These are phyloP conservation scores for Platynereis dumerilii DNA, from an alignment of 2,888 invertebrate species.

Conservation along the genomic window DNA sequence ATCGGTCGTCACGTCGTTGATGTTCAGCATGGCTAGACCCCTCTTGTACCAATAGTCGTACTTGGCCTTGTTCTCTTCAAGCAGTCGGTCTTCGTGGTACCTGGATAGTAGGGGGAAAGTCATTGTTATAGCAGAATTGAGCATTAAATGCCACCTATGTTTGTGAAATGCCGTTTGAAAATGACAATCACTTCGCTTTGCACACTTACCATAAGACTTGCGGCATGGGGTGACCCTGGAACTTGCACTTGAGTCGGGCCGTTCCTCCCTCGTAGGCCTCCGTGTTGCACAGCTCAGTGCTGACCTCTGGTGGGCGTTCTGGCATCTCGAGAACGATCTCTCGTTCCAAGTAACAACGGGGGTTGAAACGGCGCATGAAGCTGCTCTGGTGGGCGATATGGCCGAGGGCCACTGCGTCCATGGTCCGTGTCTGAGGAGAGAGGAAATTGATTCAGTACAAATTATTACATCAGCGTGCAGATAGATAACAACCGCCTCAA, in stretches of 20 bases:
- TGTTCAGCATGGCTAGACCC: constrained; percentile 68
- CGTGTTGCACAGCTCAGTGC: constrained; percentile 74
- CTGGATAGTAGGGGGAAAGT: too few species aligned
- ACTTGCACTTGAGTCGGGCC: constrained; percentile 56
- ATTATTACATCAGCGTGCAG: too few species aligned
- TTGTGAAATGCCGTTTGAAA: background rate
- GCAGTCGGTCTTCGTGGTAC: constrained; percentile 57
- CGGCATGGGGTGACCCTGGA: constrained; percentile 58
- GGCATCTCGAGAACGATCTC: constrained; percentile 57
- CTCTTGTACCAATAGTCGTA: constrained; percentile 57
- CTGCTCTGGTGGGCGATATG: constrained; percentile 63
- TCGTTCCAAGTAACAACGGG: constrained; percentile 61
- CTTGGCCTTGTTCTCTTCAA: constrained; percentile 50
- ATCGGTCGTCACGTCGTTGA: constrained; percentile 65
- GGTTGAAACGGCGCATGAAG: constrained; percentile 62
- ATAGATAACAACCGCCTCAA: too few species aligned
- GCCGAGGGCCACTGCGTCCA: constrained; percentile 60
- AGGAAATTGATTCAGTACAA: too few species aligned
- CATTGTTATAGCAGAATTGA: background rate
- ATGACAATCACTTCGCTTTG: too few species aligned
- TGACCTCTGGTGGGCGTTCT: constrained; percentile 72
- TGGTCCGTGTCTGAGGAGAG: constrained; percentile 13
- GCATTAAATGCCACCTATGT: background rate
- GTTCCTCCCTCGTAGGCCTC: constrained; percentile 57
- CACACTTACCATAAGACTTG: constrained; percentile 56